These are phyloP conservation scores for Polylopha cassiicola DNA, from an alignment of 2,888 invertebrate genomes.

Conservation along the genomic window DNA sequence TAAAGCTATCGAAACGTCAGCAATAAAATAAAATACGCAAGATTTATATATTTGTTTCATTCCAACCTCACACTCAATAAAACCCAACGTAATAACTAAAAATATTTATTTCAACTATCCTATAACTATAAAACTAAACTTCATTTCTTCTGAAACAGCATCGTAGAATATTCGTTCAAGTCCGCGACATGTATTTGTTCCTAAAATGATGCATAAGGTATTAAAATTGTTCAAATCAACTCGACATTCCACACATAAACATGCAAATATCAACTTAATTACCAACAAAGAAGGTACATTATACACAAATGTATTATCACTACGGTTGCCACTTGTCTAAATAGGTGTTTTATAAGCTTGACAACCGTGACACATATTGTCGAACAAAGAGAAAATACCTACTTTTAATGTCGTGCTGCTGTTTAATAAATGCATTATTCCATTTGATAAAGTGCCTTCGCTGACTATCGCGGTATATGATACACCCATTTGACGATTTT, in stretches of 20 bases:
- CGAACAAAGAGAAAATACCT: slow-evolving; percentile 25
- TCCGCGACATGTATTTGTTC: slow-evolving; percentile 84
- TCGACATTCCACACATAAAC: too few species aligned
- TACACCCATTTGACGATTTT: slow-evolving; percentile 77
- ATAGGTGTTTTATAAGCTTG: slow-evolving; percentile 1
- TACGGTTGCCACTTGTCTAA: slow-evolving; percentile 10
- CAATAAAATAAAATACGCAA: too few species aligned
- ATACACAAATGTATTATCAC: too few species aligned
- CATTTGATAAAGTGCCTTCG: slow-evolving; percentile 81
- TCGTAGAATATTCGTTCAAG: slow-evolving; percentile 77
- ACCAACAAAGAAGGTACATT: too few species aligned
- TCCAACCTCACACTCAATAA: too few species aligned
- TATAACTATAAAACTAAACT: slow-evolving; percentile 9
- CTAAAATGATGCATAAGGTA: slow-evolving; percentile 56
- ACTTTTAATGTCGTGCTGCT: slow-evolving; percentile 83
- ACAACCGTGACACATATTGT: slow-evolving; percentile 1
- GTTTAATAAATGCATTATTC: slow-evolving; percentile 81
- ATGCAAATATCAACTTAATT: too few species aligned
- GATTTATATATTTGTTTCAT: too few species aligned
- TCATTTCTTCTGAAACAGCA: slow-evolving; percentile 38
- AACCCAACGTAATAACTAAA: too few species aligned
- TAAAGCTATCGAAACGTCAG: too few species aligned
- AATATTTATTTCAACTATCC: slow-evolving; percentile 5
- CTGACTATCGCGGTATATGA: slow-evolving; percentile 85
- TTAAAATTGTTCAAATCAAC: too few species aligned